Conservation (phyloP, 2,797 vertebrate species). For the Lacerta viridis region DNA sequence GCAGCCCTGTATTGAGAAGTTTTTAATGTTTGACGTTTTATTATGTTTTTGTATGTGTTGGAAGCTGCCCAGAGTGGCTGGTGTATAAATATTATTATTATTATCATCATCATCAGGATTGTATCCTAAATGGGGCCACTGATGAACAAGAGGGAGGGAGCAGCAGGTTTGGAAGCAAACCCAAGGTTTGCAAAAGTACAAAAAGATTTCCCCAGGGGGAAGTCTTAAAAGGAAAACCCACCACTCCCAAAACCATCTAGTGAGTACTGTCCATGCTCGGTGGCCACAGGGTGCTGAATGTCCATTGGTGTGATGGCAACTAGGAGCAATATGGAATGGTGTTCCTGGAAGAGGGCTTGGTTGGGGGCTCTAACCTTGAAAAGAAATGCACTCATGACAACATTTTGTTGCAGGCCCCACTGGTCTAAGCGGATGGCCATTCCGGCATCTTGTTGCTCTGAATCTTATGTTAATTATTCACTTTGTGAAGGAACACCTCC, state of each 20-base stretch:
- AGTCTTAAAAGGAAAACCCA: not conserved
- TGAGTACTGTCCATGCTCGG: not conserved
- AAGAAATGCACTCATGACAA: not conserved
- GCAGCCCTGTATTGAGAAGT: too few species aligned
- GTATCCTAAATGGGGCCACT: not conserved
- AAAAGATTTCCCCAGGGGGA: not conserved
- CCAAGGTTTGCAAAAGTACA: not conserved
- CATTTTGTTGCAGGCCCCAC: not conserved
- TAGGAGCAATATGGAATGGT: not conserved
- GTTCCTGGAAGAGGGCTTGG: not conserved
- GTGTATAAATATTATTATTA: too few species aligned
- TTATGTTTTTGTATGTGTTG: too few species aligned
- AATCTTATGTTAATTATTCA: not conserved
- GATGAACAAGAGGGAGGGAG: not conserved
- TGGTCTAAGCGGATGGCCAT: not conserved
- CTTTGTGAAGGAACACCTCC: too few species aligned
- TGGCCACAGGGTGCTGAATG: not conserved
- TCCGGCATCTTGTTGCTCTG: too few species aligned
- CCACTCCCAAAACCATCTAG: not conserved
- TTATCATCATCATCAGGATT: too few species aligned
- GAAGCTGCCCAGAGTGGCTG: too few species aligned
- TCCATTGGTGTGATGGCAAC: not conserved
- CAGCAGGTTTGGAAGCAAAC: not conserved
- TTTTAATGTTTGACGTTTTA: too few species aligned
- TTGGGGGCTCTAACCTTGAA: not conserved